Percentiles rank a stretch among this genome's conserved stretches.
Conservation (phyloP, 2,797 vertebrate species). For the Argyrosomus regius region DNA sequence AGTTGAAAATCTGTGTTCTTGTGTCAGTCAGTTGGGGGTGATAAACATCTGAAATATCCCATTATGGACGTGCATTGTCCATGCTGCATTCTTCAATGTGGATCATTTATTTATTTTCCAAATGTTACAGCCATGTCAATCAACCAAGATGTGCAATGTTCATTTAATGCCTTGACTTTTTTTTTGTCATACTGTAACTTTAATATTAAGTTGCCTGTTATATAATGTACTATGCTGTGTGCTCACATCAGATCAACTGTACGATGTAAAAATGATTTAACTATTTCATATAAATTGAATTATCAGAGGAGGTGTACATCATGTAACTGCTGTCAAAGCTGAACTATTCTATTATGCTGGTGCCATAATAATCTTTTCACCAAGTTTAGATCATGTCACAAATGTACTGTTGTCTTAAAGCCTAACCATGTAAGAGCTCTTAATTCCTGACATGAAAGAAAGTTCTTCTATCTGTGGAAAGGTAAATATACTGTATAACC, state of each 20-base stretch:
- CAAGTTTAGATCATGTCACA: not conserved
- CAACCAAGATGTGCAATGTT: conserved; percentile 26
- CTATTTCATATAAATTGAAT: conserved; percentile 28
- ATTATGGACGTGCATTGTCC: not conserved
- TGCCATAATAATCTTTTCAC: conserved; percentile 19
- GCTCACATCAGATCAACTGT: conserved; percentile 46
- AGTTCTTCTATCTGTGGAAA: conserved; percentile 13
- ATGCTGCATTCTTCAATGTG: not conserved
- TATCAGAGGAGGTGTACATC: not conserved
- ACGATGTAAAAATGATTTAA: conserved; percentile 7
- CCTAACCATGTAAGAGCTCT: conserved; percentile 10
- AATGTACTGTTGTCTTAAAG: conserved; percentile 21
- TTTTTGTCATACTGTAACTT: conserved; percentile 34
- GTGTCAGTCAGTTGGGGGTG: not conserved
- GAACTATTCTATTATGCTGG: conserved; percentile 5
- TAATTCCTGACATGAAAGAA: conserved; percentile 11
- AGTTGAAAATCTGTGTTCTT: not conserved
- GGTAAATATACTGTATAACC: conserved; percentile 39
- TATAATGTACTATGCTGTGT: conserved; percentile 9
- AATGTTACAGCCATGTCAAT: conserved; percentile 41
- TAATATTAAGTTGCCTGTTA: conserved; percentile 8
- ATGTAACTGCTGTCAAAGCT: conserved; percentile 16
- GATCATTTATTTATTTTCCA: conserved; percentile 42
- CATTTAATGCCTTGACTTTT: conserved; percentile 16
- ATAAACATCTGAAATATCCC: conserved; percentile 10